Evolutionary conservation across 1,140 invertebrate genomes (phyloP), one percentile per base, ranked within the genome.

Genomic region (Drosophila willistoni): DNA sequence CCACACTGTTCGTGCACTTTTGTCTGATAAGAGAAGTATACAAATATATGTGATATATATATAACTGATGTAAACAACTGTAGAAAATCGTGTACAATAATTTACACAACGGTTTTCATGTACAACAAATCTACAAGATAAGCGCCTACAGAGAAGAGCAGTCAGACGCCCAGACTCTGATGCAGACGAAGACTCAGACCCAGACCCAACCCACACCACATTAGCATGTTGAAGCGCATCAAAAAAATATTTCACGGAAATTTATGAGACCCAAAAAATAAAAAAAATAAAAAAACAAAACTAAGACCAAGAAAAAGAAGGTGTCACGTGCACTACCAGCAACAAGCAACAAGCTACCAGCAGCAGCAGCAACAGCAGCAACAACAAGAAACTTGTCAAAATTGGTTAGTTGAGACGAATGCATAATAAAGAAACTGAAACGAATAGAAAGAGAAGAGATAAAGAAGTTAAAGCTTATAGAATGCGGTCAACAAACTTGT

Each of bases 401-500:
- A 68, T 75, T 59, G 69, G 66, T 63, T 67, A 44, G 77, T 69
- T 59, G 83, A 79, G 68, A 82, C 77, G 73, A 77, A 86, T 85
- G 81, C 77, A 84, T 73, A 84, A 84, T 84, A 71, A 41, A 54
- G 70, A 47, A 72, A 73, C 36, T 67, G 34, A 39, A 42, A 36
- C 33, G 54, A 67, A 65, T 47, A 77, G 51, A 68, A 13, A 39
- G 71, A 59, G 67, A 44, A 41, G 39, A 64, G 81, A 87, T 82
- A 85, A 86, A 85, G 74, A 86, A 79, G 75, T 67, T 79, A 76
- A 87, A 77, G 83, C 73, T 77, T 81, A 82, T 72, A 81, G 79
- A 86, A 86, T 79, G 83, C 79, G 79, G 80, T 79, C 83, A 82
- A 89, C 79, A 86, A 86, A 86, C 83, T 87, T 79, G 83, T 81